Evolutionary conservation across 2,113 vertebrate species (phyloP), one percentile per base, ranked within the genome.

Genomic region (Oxyura jamaicensis): DNA sequence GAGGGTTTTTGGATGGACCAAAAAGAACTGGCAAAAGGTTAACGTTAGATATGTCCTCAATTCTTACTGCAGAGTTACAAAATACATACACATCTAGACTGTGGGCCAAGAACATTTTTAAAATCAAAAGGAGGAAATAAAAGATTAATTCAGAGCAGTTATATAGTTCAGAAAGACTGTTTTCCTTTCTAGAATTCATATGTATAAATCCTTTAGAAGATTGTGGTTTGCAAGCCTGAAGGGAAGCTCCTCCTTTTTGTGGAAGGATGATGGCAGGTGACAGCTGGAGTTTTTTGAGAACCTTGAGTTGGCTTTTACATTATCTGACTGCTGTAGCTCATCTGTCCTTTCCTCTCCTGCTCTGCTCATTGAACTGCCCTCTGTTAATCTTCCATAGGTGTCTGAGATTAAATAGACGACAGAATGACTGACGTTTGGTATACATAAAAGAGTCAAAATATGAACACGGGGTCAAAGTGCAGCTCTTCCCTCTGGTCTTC

Each of bases 381-480:
- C 92, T 82, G 93, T 96, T 96, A 93, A 94, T 95, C 95, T 96
- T 96, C 91, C 88, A 86, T 89, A 92, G 95, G 95, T 96, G 88
- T 95, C 90, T 2, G 3, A 96, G 95, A 97, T 96, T 95, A 96
- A 97, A 96, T 69, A 96, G 95, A 88, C 0, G 93, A 94, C 95
- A 95, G 92, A 82, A 86, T 96, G 96, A 96, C 76, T 96, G 96
- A 96, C 96, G 86, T 96, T 82, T 89, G 93, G 92, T 53, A 76
- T 69, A 95, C 88, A 96, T 97, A 95, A 97, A 97, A 96, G 94
- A 96, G 66, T 46, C 69, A 95, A 95, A 97, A 96, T 96, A 95
- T 93, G 95, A 96, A 92, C 92, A 93, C 89, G 62, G 71, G 96
- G 93, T 97, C 92, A 97, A 96, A 97, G 93, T 94, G 92, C 95